Base-by-base conservation (phyloP, 2,888 invertebrate genomes). In the Drosophila subquinaria region DNA sequence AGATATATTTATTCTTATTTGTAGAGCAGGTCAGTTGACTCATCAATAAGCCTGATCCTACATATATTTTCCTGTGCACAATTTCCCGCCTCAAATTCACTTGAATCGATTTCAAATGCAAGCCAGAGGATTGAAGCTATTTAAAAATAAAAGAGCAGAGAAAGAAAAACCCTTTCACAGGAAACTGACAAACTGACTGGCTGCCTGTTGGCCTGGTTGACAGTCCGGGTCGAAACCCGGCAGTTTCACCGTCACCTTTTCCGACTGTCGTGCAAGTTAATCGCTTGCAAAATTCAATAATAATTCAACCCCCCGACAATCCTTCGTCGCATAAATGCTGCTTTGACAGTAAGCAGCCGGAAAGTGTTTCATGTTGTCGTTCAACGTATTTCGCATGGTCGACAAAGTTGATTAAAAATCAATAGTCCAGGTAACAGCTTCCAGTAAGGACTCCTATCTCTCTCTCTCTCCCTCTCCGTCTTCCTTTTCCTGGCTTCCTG, bases 261-360 rank as follows among this genome's bases (percentile, higher is more conserved):
- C 57, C 55, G 72, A 53, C 55, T 40, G 65, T 69, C 74, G 76
- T 69, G 77, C 79, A 85, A 90, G 90, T 90, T 89, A 89, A 89
- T 90, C 90, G 90, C 77, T 76, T 90, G 90, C 89, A 87, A 90
- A 89, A 89, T 81, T 88, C 88, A 89, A 89, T 89, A 88, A 88
- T 86, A 88, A 88, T 82, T 81, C 57, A 76, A 63, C 73, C 75
- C 81, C 81, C 43, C 51, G 35, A 3, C 47, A 61, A n/a, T 38
- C 51, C 51, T 36, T 10, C 51, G 40, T 10, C 15, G 43, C 63
- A 61, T 40, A 61, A 40, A 57, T 53, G 57, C 50, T 42, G 70
- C 62, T 57, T 67, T 74, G 79, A 56, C 77, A 60, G 79, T 73
- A 72, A 76, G 82, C 87, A 86, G 76, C 75, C 87, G 87, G 89